Base-by-base conservation (phyloP, 2,888 invertebrate species). In the Cataglyphis altisquamis region DNA sequence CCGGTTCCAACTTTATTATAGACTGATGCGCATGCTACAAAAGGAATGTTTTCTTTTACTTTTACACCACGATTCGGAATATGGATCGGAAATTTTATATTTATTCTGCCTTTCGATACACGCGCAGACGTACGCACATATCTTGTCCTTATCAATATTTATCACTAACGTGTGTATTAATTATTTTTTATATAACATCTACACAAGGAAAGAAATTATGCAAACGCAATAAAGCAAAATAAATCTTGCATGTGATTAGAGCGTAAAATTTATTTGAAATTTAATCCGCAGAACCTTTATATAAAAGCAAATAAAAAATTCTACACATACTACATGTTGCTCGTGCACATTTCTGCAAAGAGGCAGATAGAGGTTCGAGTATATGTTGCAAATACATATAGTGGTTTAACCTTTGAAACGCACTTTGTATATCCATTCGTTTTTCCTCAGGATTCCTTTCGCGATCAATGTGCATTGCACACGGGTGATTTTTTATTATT, bases 1-100 rank as follows among this genome's bases (percentile, higher is more conserved):
- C 91, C 89, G 91, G 92, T 92, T 92, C 88, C 84, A 88, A 84
- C 75, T 73, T 83, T 80, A 80, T 80, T 80, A 80, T 45, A 78
- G 72, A 45, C 70, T 55, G 55, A 29, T 55, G 60, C 66, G 45
- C 39, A 45, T n/a, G 48, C 21, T 12, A 12, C 2, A 78, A 78
- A 80, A 62, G 72, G 62, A 62, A 29, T 36, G 64, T 41, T 32
- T 74, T 25, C 45, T 25, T 12, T 32, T 62, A 25, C 21, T 41
- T 70, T 62, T 18, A 18, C 25, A 8, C 0, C 41, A 15, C 18
- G 32, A 45, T 29, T 10, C 9, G 8, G n/a, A 55, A 21, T 29
- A 18, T 29, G 45, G 3, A 29, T 68, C 29, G 32, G 21, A n/a
- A 78, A 15, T 45, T 60, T 18, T 57, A 32, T 15, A 25, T 21